Percentiles rank a stretch among this genome's conserved stretches.
These are phyloP conservation scores for Psilopsiagon aymara DNA, from an alignment of 2,113 vertebrate genomes.

Conservation along the genomic window DNA sequence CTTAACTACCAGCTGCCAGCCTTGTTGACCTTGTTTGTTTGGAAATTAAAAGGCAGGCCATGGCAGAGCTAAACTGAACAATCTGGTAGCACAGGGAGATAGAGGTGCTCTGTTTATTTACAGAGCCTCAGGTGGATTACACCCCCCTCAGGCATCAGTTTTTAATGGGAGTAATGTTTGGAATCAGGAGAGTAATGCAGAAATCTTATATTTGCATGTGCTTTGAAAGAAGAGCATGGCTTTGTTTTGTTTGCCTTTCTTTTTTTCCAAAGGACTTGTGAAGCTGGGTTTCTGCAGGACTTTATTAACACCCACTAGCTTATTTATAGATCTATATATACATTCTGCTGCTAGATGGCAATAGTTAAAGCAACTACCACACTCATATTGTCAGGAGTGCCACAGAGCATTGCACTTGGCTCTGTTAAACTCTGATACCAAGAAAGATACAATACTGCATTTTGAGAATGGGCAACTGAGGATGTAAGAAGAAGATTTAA, in stretches of 20 bases:
- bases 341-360: not conserved
- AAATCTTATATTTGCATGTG: not conserved
- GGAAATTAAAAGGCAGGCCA: conserved; percentile 38
- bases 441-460: not conserved
- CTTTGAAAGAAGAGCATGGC: not conserved
- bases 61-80: not conserved
- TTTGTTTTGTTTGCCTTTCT: not conserved
- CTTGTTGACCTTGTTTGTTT: conserved; percentile 46
- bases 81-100: not conserved
- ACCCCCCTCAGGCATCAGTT: not conserved
- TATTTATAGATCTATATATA: not conserved
- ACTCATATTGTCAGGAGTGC: not conserved
- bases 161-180: not conserved
- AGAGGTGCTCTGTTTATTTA: not conserved
- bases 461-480: not conserved
- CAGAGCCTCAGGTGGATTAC: not conserved
- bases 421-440: not conserved
- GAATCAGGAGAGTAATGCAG: not conserved
- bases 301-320: not conserved
- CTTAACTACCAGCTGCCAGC: conserved; percentile 57
- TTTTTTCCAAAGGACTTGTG: not conserved
- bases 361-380: not conserved
- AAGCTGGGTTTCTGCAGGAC: not conserved
- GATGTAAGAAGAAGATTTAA: not conserved
- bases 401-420: not conserved